Conservation (phyloP, 2,888 invertebrate species). For the Charanyca ferruginea region DNA sequence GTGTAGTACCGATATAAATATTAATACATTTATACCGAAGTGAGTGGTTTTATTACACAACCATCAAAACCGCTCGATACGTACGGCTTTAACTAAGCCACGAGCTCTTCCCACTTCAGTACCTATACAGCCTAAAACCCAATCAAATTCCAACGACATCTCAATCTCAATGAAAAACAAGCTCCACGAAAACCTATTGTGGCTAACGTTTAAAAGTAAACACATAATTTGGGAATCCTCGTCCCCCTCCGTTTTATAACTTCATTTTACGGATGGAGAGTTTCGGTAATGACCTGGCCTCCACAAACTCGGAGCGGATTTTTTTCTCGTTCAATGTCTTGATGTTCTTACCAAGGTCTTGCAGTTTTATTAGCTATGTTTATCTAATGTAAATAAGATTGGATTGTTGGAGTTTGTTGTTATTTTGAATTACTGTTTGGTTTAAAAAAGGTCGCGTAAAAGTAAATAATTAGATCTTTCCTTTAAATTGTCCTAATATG, state of each 20-base stretch:
- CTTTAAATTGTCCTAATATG: too few species aligned
- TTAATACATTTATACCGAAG: too few species aligned
- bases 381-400: conserved; percentile 61
- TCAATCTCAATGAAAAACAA: conserved; percentile 46
- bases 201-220: conserved; percentile 69
- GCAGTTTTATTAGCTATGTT: conserved; percentile 59
- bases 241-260: conserved; percentile 68
- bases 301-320: conserved; percentile 62
- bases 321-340: conserved; percentile 61
- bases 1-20: too few species aligned
- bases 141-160: conserved; percentile 34
- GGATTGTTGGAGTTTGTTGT: conserved; percentile 22
- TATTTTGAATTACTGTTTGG: background rate
- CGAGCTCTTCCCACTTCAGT: too few species aligned
- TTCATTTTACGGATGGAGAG: conserved; percentile 74
- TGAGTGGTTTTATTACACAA: too few species aligned
- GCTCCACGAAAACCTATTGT: conserved; percentile 48
- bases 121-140: background rate
- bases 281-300: conserved; percentile 70
- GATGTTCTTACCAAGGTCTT: conserved; percentile 53
- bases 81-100: too few species aligned
- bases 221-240: conserved; percentile 64
- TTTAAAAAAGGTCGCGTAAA: too few species aligned
- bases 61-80: too few species aligned
- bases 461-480: too few species aligned